These are phyloP conservation scores for Heliconius congener DNA, from an alignment of 1,140 invertebrate genomes.

Conservation along the genomic window DNA sequence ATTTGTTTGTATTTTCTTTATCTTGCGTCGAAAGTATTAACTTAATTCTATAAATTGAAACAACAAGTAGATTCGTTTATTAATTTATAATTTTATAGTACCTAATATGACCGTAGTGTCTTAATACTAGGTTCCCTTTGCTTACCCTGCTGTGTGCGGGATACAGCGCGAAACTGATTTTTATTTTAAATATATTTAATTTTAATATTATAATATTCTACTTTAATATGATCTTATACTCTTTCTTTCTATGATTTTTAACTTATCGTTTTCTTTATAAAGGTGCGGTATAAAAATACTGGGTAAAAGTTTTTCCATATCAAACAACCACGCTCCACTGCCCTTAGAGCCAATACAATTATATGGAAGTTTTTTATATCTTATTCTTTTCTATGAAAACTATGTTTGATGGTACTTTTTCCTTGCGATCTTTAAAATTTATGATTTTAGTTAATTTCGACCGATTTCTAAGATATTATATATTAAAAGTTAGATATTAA, in stretches of 20 bases:
- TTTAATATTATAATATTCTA: neutral
- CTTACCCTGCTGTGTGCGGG: too few species aligned
- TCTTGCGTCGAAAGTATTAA: neutral
- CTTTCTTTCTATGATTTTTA: neutral
- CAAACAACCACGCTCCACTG: constrained; percentile 9
- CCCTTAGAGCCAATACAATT: neutral
- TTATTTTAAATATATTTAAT: neutral
- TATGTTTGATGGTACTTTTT: neutral
- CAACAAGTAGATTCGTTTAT: too few species aligned
- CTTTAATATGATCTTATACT: neutral
- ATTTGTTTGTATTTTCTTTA: neutral
- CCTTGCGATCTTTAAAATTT: neutral
- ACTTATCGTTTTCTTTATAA: constrained; percentile 10
- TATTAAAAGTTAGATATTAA: too few species aligned
- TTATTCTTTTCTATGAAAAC: neutral
- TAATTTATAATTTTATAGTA: neutral
- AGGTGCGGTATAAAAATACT: neutral
- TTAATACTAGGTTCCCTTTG: too few species aligned
- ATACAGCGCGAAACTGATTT: too few species aligned
- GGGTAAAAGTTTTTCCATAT: constrained; percentile 10
- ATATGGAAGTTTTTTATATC: constrained; percentile 5
- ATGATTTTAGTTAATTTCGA: too few species aligned
- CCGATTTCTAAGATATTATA: too few species aligned
- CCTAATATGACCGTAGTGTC: neutral
- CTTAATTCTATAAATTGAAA: too few species aligned